Conservation (phyloP, 1,140 invertebrate genomes). For the Bombus impatiens region DNA sequence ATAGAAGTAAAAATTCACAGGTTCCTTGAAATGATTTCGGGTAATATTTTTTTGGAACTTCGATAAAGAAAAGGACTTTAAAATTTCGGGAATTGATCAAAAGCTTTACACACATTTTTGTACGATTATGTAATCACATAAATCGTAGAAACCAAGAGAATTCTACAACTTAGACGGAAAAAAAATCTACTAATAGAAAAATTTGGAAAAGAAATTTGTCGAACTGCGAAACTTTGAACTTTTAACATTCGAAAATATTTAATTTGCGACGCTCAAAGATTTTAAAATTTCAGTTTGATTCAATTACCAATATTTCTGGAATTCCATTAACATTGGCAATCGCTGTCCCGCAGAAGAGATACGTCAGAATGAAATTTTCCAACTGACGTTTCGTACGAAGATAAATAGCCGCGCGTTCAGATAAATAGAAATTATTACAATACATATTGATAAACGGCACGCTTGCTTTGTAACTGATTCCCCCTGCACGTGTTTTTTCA, state of each 20-base stretch:
- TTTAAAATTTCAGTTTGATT: background rate
- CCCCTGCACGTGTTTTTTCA: background rate
- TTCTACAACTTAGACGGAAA: background rate
- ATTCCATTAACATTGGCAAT: too few species aligned
- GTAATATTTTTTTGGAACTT: background rate
- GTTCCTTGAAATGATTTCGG: background rate
- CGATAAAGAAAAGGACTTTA: fast-evolving
- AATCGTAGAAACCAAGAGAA: background rate
- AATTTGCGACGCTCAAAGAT: background rate
- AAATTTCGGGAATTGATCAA: background rate
- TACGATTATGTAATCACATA: background rate
- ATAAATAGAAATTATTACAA: conserved; percentile 29
- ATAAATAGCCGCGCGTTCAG: background rate
- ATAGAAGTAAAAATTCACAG: background rate
- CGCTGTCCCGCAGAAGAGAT: background rate
- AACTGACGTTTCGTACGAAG: background rate
- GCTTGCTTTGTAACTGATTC: background rate
- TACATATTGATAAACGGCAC: conserved; percentile 23
- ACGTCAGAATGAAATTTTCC: conserved; percentile 29
- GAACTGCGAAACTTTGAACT: too few species aligned
- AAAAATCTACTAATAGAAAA: background rate
- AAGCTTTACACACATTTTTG: background rate
- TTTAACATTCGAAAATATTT: too few species aligned
- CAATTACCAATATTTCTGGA: background rate
- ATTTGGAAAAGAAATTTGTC: background rate